phyloP scores from a whole-genome alignment of 2,888 invertebrate species.

The Cheilosia vernalis region DNA sequence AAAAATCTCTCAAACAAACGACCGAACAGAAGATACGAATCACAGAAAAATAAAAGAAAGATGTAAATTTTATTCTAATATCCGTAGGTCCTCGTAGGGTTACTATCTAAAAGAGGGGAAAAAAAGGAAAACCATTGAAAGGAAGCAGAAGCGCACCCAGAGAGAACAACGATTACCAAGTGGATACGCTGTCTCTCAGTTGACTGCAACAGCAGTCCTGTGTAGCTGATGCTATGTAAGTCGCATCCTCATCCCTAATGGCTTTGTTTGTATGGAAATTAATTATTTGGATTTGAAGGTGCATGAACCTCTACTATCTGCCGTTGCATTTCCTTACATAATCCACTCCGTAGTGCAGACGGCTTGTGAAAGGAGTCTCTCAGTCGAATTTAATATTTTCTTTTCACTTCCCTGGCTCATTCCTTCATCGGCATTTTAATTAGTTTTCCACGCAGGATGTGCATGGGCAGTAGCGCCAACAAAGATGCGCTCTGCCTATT shows the following conservation, averaged over 20 bases:
- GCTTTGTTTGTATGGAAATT: constrained; percentile 68
- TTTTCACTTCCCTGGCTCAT: constrained; percentile 6
- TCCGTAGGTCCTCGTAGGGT: constrained; percentile 41
- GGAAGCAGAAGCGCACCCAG: neutral
- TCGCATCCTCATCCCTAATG: constrained; percentile 34
- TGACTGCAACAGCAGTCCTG: constrained; percentile 25
- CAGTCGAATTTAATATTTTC: constrained; percentile 55
- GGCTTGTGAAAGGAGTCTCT: constrained; percentile 8
- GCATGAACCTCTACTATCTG: constrained; percentile 43
- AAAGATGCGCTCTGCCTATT: constrained; percentile 34
- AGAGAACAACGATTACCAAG: constrained; percentile 34
- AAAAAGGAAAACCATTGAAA: neutral
- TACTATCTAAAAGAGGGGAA: constrained; percentile 4
- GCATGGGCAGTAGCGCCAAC: neutral
- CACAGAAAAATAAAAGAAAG: constrained; percentile 22
- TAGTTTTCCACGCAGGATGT: constrained; percentile 64
- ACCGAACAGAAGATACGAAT: constrained; percentile 14
- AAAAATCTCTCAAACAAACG: constrained; percentile 32
- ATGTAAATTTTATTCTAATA: constrained; percentile 74
- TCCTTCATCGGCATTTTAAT: constrained; percentile 52
- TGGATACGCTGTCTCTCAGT: constrained; percentile 19
- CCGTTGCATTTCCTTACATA: constrained; percentile 45
- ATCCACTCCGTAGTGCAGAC: constrained; percentile 3
- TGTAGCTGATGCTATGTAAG: constrained; percentile 13
- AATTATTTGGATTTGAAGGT: constrained; percentile 69